Base-by-base conservation (phyloP, 2,888 invertebrate genomes). In the Lasioglossum leucozonium region DNA sequence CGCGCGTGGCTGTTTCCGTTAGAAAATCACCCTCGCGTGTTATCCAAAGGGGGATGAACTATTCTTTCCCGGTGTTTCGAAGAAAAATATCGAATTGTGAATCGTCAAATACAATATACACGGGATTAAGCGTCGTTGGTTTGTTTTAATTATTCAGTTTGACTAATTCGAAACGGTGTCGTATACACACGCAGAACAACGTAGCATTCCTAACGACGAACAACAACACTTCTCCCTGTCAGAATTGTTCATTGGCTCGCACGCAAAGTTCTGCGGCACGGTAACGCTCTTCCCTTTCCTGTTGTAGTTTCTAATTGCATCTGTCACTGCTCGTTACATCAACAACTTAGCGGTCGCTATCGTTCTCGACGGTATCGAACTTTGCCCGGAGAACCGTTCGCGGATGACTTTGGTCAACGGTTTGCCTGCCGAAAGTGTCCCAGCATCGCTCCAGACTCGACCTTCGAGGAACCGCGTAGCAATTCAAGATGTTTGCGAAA, bases 291-390 rank as follows among this genome's bases (percentile, higher is more conserved):
- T 58, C 26, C 58, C 26, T 26, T 26, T 26, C 16, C 58, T 30
- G 58, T 58, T 58, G 13, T 58, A 58, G 58, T 58, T 58, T 30
- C 58, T 58, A 58, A 58, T 58, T 58, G 58, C 58, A 58, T 58
- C 58, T 58, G 58, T 58, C 58, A 58, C 26, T 26, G 34, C 18
- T 26, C 18, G 73, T 79, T 72, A 22, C 74, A 30, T 69, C 69
- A 16, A 51, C 51, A 69, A 44, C 47, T 58, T 58, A 26, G 26
- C 4, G 58, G 26, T 26, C 58, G 26, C 26, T 30, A 6, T 16
- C 16, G 58, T 58, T 58, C 16, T 58, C 58, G 58, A 58, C 30
- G 58, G 26, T 1, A 16, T 58, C 58, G 58, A 58, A 58, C 58
- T 58, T 58, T 16, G 13, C 16, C 0, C 58, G 58, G 6, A 51